A percentile compares a stretch with the other conserved stretches of the same genome.
These are phyloP conservation scores for Pogonomyrmex barbatus DNA, from an alignment of 1,140 invertebrate species.

Conservation along the genomic window DNA sequence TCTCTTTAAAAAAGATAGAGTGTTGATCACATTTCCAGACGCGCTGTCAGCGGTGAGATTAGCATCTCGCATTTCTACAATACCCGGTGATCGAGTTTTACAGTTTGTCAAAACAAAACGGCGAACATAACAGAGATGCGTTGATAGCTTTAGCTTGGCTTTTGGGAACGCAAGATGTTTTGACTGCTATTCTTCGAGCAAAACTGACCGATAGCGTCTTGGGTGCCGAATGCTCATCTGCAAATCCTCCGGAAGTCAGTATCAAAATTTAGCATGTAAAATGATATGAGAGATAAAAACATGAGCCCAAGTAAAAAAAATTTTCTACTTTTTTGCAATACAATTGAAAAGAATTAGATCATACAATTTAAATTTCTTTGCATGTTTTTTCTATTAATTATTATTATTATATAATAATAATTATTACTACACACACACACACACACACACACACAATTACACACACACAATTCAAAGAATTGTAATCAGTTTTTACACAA, in stretches of 20 bases:
- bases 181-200: slow-evolving; percentile 62
- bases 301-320: background rate
- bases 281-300: background rate
- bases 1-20: background rate
- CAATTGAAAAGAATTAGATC: background rate
- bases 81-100: slow-evolving; percentile 79
- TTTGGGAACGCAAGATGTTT: slow-evolving; percentile 72
- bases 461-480: too few species aligned
- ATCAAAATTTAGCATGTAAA: background rate
- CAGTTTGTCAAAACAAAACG: slow-evolving; percentile 40
- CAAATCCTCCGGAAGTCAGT: background rate
- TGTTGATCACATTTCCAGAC: slow-evolving; percentile 71
- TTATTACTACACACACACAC: too few species aligned
- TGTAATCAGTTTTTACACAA: too few species aligned
- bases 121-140: slow-evolving; percentile 68
- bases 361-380: background rate
- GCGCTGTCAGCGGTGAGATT: slow-evolving; percentile 73
- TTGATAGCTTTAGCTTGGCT: slow-evolving; percentile 80
- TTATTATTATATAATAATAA: too few species aligned
- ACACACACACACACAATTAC: too few species aligned
- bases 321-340: background rate
- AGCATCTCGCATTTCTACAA: slow-evolving; percentile 78
- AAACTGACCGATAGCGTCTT: slow-evolving; percentile 72
- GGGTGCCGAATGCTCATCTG: slow-evolving; percentile 65
- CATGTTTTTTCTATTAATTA: too few species aligned